Base-by-base conservation (phyloP, 2,888 invertebrate species). In the Heliconius ismenius region DNA sequence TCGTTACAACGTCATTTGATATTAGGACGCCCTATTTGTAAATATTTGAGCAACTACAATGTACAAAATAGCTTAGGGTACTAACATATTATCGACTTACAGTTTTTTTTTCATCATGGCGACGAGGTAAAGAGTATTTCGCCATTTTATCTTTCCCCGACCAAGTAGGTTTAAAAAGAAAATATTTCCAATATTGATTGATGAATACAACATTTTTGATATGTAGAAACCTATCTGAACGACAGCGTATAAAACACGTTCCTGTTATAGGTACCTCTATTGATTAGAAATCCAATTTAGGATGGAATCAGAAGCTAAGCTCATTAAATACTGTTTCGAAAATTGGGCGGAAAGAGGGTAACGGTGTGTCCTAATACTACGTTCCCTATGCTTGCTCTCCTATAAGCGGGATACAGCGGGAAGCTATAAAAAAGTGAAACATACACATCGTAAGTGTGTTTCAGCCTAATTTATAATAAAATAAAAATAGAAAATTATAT, bases 21-120 rank as follows among this genome's bases (percentile, higher is more conserved):
- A 81, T 76, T 77, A 79, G 73, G 72, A 54, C 77, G 76, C 73
- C 72, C 74, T 75, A 76, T 79, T 81, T 72, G 73, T 78, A 79
- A 81, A 81, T 81, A 79, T 79, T 81, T 79, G 32, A 70, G 32
- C 70, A 72, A 79, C 67, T 65, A 73, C 65, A 75, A 75, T 73
- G 73, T n/a, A n/a, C n/a, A n/a, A n/a, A n/a, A n/a, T n/a, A n/a
- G n/a, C n/a, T n/a, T 54, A 69, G 32, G 58, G n/a, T 24, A 32
- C 3, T 21, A 58, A 58, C 15, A n/a, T 70, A 70, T 58, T 70
- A 58, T 11, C 32, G 70, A 24, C 54, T 58, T 32, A 58, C 6
- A 3, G 39, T 39, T 15, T 67, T 67, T 70, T 68, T 54, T 54
- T 54, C 32, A 49, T 18, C 15, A 15, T 58, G 10, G 10, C 7